Percentiles rank a stretch among this genome's conserved stretches.
Evolutionary conservation across 1,140 invertebrate genomes (phyloP).

Genomic region (Lethrus apterus): DNA sequence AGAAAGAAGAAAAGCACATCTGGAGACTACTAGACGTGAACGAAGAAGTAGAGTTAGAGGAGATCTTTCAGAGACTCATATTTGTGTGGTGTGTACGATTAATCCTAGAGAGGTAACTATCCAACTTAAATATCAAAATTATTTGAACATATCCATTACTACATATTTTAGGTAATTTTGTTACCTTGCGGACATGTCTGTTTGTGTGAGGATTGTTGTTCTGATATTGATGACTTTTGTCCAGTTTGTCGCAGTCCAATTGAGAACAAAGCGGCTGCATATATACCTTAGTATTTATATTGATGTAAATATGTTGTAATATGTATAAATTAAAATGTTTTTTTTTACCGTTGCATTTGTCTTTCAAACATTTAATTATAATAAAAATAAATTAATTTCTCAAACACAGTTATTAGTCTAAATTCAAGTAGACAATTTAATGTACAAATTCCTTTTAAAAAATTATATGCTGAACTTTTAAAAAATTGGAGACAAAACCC

Average conservation of each 20-base stretch:
- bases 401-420: too few relatives aligned
- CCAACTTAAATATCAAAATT: conserved; percentile 3
- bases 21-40: conserved; percentile 56
- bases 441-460: too few relatives aligned
- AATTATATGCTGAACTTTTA: too few relatives aligned
- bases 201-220: conserved; percentile 73
- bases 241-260: conserved; percentile 65
- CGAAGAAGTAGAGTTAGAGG: conserved; percentile 53
- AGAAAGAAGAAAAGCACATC: conserved; percentile 48
- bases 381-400: too few relatives aligned
- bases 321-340: too few relatives aligned
- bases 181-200: conserved; percentile 78
- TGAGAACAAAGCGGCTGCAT: conserved; percentile 58
- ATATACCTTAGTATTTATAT: conserved; percentile 48
- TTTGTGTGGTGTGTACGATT: conserved; percentile 68
- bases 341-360: too few relatives aligned
- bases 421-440: too few relatives aligned
- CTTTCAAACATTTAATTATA: too few relatives aligned
- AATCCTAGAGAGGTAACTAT: conserved; percentile 61
- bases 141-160: background rate
- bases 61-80: conserved; percentile 56
- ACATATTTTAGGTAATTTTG: conserved; percentile 54
- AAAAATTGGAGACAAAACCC: too few relatives aligned
- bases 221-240: conserved; percentile 57
- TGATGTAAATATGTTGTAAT: background rate